Conservation (phyloP, 2,888 invertebrate genomes). For the Pterobdella sp. region DNA sequence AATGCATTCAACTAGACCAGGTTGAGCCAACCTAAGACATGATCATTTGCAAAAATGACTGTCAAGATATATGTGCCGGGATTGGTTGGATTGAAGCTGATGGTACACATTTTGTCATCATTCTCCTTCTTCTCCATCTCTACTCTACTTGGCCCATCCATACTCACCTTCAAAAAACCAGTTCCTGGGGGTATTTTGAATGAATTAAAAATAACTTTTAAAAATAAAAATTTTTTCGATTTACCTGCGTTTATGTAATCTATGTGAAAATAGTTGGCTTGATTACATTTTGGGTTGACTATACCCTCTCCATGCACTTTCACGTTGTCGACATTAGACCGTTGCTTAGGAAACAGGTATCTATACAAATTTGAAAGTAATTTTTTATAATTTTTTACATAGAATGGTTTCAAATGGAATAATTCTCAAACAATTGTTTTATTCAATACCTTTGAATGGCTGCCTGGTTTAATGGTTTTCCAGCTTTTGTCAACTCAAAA, state of each 20-base stretch:
- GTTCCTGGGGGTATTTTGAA: slow-evolving; percentile 6
- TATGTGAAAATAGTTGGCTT: slow-evolving; percentile 24
- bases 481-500: slow-evolving; percentile 20
- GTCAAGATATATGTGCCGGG: slow-evolving; percentile 25
- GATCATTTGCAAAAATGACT: slow-evolving; percentile 22
- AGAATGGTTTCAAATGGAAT: neutral
- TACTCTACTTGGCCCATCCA: slow-evolving; percentile 30
- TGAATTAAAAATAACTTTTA: neutral
- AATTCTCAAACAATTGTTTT: neutral
- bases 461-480: neutral
- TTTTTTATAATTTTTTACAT: neutral
- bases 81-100: slow-evolving; percentile 19
- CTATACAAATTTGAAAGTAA: neutral
- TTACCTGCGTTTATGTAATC: slow-evolving; percentile 29
- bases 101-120: slow-evolving; percentile 21
- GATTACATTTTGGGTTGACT: slow-evolving; percentile 5
- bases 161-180: slow-evolving; percentile 26
- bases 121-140: slow-evolving; percentile 24
- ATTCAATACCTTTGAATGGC: slow-evolving; percentile 19
- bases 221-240: neutral
- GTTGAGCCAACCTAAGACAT: slow-evolving; percentile 26
- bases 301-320: slow-evolving; percentile 22
- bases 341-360: neutral
- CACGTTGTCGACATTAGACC: slow-evolving; percentile 19
- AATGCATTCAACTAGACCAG: too few species aligned